Conservation (phyloP, 2,888 invertebrate genomes). For the Apodemia zela region DNA sequence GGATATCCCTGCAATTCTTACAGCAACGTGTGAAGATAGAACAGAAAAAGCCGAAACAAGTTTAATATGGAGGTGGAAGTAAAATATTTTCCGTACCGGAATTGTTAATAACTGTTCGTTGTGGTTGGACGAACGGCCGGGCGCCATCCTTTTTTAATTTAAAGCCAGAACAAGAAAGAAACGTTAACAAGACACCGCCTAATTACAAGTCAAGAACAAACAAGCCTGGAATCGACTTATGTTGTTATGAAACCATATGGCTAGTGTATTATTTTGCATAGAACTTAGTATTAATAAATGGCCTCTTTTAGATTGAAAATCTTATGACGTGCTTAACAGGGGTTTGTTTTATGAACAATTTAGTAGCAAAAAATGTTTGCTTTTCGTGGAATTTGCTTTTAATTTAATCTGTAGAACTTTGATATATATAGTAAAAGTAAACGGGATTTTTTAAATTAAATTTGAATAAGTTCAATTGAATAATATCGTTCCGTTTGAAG, state of each 20-base stretch:
- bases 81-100: slow-evolving; percentile 76
- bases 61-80: slow-evolving; percentile 79
- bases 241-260: slow-evolving; percentile 64
- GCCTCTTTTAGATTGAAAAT: slow-evolving; percentile 8
- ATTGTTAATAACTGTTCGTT: slow-evolving; percentile 74
- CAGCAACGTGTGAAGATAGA: slow-evolving; percentile 52
- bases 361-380: background rate
- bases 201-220: slow-evolving; percentile 73
- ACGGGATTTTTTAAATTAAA: too few relatives aligned
- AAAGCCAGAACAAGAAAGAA: slow-evolving; percentile 63
- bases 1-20: slow-evolving; percentile 46
- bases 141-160: slow-evolving; percentile 74
- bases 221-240: slow-evolving; percentile 55
- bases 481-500: too few relatives aligned
- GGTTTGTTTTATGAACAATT: background rate
- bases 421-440: too few relatives aligned
- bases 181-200: slow-evolving; percentile 72
- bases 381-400: background rate
- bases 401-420: background rate
- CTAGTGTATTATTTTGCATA: slow-evolving; percentile 46
- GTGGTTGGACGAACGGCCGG: slow-evolving; percentile 54
- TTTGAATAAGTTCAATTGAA: too few relatives aligned
- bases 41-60: slow-evolving; percentile 65
- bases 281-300: slow-evolving; percentile 24
- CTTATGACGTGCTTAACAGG: background rate